Evolutionary conservation across 1,140 invertebrate genomes (phyloP).

Genomic region (Drosophila funebris): DNA sequence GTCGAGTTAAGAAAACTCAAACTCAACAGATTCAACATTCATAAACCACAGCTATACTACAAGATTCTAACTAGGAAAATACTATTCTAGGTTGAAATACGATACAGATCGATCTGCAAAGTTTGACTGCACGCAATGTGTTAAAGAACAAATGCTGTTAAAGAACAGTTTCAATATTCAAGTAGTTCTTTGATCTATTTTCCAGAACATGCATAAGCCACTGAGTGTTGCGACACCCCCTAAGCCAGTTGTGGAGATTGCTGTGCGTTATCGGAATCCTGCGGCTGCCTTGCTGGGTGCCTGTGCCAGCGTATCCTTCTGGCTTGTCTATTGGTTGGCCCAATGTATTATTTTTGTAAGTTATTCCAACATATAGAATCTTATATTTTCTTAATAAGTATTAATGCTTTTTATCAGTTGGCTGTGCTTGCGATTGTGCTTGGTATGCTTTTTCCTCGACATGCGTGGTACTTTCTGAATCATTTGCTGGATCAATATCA

Average conservation of each 20-base stretch:
- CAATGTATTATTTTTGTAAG: conserved; percentile 47
- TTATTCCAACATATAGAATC: not conserved
- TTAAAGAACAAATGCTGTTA: too few relatives aligned
- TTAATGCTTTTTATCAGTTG: conserved; percentile 19
- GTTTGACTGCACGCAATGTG: too few relatives aligned
- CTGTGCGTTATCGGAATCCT: conserved; percentile 28
- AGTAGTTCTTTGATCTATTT: conserved; percentile 6
- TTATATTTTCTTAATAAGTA: not conserved
- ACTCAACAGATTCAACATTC: too few relatives aligned
- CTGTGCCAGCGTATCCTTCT: conserved; percentile 33
- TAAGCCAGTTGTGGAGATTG: not conserved
- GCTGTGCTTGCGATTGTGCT: conserved; percentile 34
- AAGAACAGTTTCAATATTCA: not conserved
- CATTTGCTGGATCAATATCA: conserved; percentile 41
- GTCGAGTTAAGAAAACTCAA: too few relatives aligned
- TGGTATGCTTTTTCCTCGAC: conserved; percentile 40
- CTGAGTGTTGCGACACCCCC: too few relatives aligned
- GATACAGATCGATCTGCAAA: too few relatives aligned
- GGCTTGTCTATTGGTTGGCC: conserved; percentile 43
- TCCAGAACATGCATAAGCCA: conserved; percentile 9
- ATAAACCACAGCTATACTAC: too few relatives aligned
- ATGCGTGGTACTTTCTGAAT: conserved; percentile 39
- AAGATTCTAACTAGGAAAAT: too few relatives aligned
- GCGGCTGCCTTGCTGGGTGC: conserved; percentile 16
- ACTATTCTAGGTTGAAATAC: too few relatives aligned